Evolutionary conservation across 1,140 invertebrate species (phyloP), one percentile per base, ranked within the genome.

Genomic region (Euura saliciscinereae): DNA sequence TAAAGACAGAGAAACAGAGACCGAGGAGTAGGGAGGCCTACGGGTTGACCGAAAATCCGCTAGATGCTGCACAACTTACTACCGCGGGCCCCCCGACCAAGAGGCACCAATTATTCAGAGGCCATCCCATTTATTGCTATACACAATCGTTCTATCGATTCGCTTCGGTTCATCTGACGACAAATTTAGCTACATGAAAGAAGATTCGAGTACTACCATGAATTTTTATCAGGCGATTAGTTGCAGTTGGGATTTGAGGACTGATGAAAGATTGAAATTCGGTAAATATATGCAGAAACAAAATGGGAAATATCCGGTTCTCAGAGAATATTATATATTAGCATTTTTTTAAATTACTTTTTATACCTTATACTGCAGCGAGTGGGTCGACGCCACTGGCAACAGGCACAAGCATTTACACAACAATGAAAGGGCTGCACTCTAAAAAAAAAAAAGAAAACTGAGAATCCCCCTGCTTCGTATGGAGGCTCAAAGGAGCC

Each of bases 341-440:
- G 80, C 85, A 86, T 87, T 85, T 59, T 51, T 85, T 84, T 86
- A 86, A 85, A 81, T 81, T 79, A n/a, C 8, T 59, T 59, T 11
- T 6, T 11, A n/a, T 59, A 59, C 8, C 6, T 8, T 3, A 6
- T 59, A 59, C 6, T 59, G 6, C 51, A 59, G 51, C 51, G 51
- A n/a, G 28, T 28, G 28, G 28, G 28, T 28, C 28, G 28, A 28
- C 28, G 28, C 28, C 28, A 28, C 28, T 28, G 28, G 51, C 51
- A 28, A 28, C 28, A 28, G 28, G 28, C 28, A 28, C 28, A 28
- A 75, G 80, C 80, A 87, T 87, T 87, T 86, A 85, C 84, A 86
- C 84, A 87, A 87, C 84, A 87, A 87, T 87, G 82, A 87, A 6
- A 77, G 78, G 77, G 80, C 81, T 77, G 80, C 79, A 79, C 80